Evolutionary conservation across 2,888 invertebrate genomes (phyloP).

Genomic region (Boloria selene): DNA sequence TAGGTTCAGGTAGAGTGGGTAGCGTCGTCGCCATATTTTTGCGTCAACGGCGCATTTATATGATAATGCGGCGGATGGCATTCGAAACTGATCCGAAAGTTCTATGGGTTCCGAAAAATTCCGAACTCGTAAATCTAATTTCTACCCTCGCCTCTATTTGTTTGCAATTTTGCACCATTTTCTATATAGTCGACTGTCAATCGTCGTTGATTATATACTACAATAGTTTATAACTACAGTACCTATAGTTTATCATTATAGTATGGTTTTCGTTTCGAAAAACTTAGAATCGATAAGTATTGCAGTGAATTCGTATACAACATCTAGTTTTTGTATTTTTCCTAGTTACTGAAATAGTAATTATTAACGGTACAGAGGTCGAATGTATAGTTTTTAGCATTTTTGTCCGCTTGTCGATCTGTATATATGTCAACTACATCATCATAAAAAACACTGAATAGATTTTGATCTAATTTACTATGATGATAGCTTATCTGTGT

Average conservation of each 20-base stretch:
- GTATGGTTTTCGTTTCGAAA: too few species aligned
- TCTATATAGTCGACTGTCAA: not conserved
- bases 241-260: not conserved
- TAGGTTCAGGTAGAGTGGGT: conserved; percentile 29
- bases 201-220: not conserved
- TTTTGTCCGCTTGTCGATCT: too few species aligned
- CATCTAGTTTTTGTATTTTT: too few species aligned
- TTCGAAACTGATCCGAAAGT: conserved; percentile 69
- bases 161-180: conserved; percentile 50
- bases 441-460: too few species aligned
- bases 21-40: conserved; percentile 68
- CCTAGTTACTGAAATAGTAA: too few species aligned
- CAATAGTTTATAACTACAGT: not conserved
- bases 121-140: conserved; percentile 79
- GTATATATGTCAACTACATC: too few species aligned
- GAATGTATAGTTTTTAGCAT: too few species aligned
- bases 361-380: too few species aligned
- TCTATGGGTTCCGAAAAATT: conserved; percentile 74
- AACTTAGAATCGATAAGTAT: too few species aligned
- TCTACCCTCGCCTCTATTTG: conserved; percentile 64
- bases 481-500: too few species aligned
- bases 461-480: too few species aligned
- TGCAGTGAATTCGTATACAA: too few species aligned
- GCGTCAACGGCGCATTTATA: conserved; percentile 65
- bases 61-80: conserved; percentile 59